phyloP scores from a whole-genome alignment of 2,797 vertebrate species.

The Crocidura indochinensis region DNA sequence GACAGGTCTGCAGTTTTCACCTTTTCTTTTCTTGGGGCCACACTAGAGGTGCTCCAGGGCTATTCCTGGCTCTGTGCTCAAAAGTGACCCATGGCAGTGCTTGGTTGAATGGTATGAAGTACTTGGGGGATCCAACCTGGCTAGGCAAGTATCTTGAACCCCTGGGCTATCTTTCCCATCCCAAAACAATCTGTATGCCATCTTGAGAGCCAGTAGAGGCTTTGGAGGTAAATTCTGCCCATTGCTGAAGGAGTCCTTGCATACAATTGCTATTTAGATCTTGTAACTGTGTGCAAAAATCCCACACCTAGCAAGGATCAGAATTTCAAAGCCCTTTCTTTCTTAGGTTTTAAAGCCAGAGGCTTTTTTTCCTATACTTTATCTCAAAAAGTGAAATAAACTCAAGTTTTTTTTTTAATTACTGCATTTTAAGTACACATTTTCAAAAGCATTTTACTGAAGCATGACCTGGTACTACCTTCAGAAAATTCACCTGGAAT shows the following conservation, averaged over 20 bases:
- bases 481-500: background rate
- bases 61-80: too few species aligned
- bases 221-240: slow-evolving; percentile 2
- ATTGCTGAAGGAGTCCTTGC: background rate
- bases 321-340: background rate
- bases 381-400: slow-evolving; percentile 54
- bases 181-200: background rate
- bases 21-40: too few species aligned
- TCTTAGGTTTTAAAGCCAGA: too few species aligned
- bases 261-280: slow-evolving; percentile 26
- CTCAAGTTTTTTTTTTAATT: slow-evolving; percentile 44
- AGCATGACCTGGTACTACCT: background rate
- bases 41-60: too few species aligned
- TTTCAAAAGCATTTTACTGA: slow-evolving; percentile 58
- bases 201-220: background rate
- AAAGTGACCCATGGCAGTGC: background rate
- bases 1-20: background rate
- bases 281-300: background rate
- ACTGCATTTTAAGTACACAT: slow-evolving; percentile 52
- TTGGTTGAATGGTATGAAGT: too few species aligned
- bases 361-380: background rate
- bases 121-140: too few species aligned
- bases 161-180: background rate
- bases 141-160: too few species aligned
- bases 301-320: background rate